Evolutionary conservation across 2,797 vertebrate species (phyloP), one percentile per base, ranked within the genome.

Genomic region (Pachyuromys duprasi): DNA sequence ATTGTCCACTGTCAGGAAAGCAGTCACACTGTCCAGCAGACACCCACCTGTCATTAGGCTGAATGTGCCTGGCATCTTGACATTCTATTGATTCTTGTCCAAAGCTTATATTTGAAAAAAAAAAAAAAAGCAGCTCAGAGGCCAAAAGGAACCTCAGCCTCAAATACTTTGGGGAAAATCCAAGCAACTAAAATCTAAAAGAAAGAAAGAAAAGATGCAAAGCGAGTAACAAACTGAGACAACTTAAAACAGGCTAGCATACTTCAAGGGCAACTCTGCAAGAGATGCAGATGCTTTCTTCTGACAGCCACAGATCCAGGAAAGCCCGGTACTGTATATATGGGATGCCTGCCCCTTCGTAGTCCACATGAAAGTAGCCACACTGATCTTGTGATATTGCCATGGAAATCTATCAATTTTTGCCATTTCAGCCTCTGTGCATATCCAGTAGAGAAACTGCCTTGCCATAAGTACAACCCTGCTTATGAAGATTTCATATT

Each of bases 61-160:
- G 69, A 97, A 97, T 94, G 89, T 75, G 75, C 65, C 95, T 91
- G 95, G 88, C 81, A 92, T 97, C 95, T 96, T 97, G 95, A 97
- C 93, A 72, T 96, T 88, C 86, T 97, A 96, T 60, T 94, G 96
- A 96, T 96, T 98, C 94, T 94, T 94, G 75, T 95, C 93, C 97
- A 98, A 97, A 42, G 49, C 45, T 93, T 95, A 89, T 94, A 91
- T 91, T 78, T 4, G 49, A 49, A 49, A 49, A 49, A 49, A 97
- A n/a, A 67, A 76, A 97, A 97, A 13, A 13, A 22, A 1, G 39
- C 89, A 95, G 75, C 90, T 93, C 65, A 22, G 72, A 96, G 92
- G 92, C 97, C 94, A 96, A 97, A 94, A 95, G 49, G 63, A 97
- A 97, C 95, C 96, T 94, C 69, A 94, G 96, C 76, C 81, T 88